Percentiles rank a stretch among this genome's conserved stretches.
Conservation (phyloP, 2,797 vertebrate genomes). For the Streptopelia turtur region DNA sequence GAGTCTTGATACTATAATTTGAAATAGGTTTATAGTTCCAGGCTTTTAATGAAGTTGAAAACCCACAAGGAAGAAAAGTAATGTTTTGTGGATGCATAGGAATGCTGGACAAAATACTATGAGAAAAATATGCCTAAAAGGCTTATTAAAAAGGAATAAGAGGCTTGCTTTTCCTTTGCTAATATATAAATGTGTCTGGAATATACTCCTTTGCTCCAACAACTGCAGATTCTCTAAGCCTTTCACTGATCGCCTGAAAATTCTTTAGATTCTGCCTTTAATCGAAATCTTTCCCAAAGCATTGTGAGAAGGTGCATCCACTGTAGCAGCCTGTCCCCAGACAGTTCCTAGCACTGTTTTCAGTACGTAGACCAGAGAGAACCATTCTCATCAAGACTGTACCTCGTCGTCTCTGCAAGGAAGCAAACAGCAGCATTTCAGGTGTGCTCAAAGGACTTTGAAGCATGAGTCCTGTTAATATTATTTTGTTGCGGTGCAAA, state of each 20-base stretch:
- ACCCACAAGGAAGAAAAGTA: not conserved
- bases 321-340: not conserved
- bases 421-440: not conserved
- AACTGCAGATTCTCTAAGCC: not conserved
- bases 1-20: not conserved
- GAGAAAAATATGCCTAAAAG: not conserved
- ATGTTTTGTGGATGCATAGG: not conserved
- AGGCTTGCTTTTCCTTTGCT: not conserved
- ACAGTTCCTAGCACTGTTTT: not conserved
- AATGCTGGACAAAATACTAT: not conserved
- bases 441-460: not conserved
- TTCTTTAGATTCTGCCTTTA: not conserved
- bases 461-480: not conserved
- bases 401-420: not conserved
- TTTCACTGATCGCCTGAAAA: not conserved
- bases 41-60: not conserved
- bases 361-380: not conserved
- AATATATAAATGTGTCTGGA: not conserved
- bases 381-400: not conserved
- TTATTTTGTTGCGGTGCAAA: not conserved
- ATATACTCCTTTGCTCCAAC: not conserved
- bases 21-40: not conserved
- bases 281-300: not conserved
- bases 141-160: not conserved
- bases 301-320: not conserved